These are phyloP conservation scores for Gallinago undulata DNA, from an alignment of 2,113 vertebrate species.

Conservation along the genomic window DNA sequence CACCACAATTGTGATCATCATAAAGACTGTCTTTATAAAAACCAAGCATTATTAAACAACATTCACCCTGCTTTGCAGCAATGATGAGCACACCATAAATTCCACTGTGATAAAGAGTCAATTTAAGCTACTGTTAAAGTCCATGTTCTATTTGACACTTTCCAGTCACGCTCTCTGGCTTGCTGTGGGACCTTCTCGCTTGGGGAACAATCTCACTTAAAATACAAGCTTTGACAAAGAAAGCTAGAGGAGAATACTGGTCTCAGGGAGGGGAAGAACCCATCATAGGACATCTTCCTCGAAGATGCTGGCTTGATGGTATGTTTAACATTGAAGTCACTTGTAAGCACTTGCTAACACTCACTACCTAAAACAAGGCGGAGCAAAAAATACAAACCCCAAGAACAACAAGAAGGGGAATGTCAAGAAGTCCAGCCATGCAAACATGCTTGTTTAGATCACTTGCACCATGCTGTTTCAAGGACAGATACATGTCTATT, in stretches of 20 bases:
- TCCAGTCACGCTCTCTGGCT: background rate
- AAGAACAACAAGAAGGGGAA: background rate
- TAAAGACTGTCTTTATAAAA: background rate
- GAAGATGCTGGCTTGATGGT: background rate
- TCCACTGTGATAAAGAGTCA: background rate
- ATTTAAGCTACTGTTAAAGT: background rate
- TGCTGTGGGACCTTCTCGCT: background rate
- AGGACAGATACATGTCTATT: background rate
- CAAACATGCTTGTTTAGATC: background rate
- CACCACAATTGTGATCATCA: background rate
- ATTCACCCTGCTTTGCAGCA: background rate
- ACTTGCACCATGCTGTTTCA: background rate
- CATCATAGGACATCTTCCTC: background rate
- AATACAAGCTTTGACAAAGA: background rate
- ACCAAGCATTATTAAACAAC: background rate
- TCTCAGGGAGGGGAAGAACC: background rate
- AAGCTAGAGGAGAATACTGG: background rate
- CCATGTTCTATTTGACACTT: background rate
- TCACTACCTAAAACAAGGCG: background rate
- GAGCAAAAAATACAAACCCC: background rate
- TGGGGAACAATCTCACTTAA: background rate
- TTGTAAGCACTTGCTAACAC: background rate
- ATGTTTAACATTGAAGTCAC: background rate
- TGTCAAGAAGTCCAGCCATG: background rate
- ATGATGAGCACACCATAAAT: background rate